phyloP scores from a whole-genome alignment of 2,113 vertebrate species.

The Phocoena sinus region DNA sequence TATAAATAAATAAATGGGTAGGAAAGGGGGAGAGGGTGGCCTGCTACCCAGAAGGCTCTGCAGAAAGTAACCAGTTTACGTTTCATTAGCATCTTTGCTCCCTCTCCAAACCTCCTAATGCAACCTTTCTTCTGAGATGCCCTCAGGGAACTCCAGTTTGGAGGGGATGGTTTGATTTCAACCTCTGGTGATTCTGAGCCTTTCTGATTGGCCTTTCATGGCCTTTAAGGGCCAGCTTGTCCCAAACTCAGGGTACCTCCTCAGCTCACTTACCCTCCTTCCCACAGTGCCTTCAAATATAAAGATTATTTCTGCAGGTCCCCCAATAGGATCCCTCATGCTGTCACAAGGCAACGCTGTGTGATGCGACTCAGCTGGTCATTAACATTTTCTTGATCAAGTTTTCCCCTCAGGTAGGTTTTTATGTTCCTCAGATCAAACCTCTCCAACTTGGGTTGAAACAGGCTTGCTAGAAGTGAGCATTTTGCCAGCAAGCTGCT shows the following conservation, averaged over 20 bases:
- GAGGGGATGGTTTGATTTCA: not conserved
- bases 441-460: not conserved
- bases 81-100: constrained; percentile 74
- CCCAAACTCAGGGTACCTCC: not conserved
- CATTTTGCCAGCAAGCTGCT: constrained; percentile 7
- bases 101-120: constrained; percentile 57
- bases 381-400: constrained; percentile 30
- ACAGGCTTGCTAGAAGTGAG: not conserved
- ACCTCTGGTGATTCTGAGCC: not conserved
- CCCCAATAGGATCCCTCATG: constrained; percentile 30
- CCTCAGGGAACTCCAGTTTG: not conserved
- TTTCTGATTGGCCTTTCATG: constrained; percentile 15
- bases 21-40: constrained; percentile 68
- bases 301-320: constrained; percentile 41
- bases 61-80: constrained; percentile 61
- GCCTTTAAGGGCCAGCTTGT: constrained; percentile 33
- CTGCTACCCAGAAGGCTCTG: constrained; percentile 56
- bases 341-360: constrained; percentile 53
- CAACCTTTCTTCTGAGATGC: constrained; percentile 63
- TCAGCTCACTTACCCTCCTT: not conserved
- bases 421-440: not conserved
- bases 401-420: not conserved
- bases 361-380: not conserved
- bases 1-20: constrained; percentile 70
- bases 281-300: not conserved